Conservation (phyloP, 2,888 invertebrate species). For the Unio delphinus region DNA sequence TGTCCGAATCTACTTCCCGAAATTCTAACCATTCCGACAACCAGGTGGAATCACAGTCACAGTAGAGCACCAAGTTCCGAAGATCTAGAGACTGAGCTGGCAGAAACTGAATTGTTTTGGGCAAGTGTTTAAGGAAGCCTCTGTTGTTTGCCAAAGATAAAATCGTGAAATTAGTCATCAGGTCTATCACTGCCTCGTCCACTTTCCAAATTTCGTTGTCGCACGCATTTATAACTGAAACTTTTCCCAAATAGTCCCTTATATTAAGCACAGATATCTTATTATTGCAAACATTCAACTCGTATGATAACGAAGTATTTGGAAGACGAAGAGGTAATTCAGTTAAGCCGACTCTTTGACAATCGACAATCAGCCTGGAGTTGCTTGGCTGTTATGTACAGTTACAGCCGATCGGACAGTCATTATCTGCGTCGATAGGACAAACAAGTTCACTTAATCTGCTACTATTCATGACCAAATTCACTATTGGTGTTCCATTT, state of each 20-base stretch:
- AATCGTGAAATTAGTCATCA: too few relatives aligned
- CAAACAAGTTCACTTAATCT: conserved; percentile 10
- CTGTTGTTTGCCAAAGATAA: neutral
- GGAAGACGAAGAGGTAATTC: conserved; percentile 1
- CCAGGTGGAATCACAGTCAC: conserved; percentile 4
- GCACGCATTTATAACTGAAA: conserved; percentile 1
- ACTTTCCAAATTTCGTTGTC: neutral
- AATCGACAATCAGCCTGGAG: conserved; percentile 7
- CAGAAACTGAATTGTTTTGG: conserved; percentile 6
- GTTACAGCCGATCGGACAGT: conserved; percentile 8
- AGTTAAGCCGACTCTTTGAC: conserved; percentile 1
- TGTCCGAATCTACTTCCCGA: neutral
- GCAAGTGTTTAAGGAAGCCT: neutral
- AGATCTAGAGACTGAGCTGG: conserved; percentile 6
- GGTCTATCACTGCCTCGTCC: too few relatives aligned
- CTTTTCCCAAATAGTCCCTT: conserved; percentile 1
- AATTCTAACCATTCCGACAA: conserved; percentile 1
- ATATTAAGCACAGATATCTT: conserved; percentile 4
- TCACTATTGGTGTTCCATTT: too few relatives aligned
- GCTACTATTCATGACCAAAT: neutral
- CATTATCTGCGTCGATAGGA: neutral
- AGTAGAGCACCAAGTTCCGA: conserved; percentile 3
- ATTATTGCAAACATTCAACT: conserved; percentile 3
- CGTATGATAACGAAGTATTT: neutral
- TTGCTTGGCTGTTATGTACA: conserved; percentile 12